Percentiles rank a stretch among this genome's conserved stretches.
Evolutionary conservation across 2,113 vertebrate genomes (phyloP).

Genomic region (Ivindomyrus marchei): DNA sequence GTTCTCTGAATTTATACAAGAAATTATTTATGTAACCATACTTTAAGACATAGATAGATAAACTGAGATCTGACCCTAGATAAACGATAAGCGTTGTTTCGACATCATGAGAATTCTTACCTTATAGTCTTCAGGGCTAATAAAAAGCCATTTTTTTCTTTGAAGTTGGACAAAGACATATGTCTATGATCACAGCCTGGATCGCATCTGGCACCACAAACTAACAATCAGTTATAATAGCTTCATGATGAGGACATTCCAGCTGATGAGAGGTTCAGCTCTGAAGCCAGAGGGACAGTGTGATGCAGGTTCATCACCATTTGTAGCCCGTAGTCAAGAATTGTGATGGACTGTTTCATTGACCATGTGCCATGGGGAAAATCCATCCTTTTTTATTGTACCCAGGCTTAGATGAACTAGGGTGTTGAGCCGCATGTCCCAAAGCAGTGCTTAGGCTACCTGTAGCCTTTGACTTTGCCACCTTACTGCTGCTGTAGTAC

Average conservation of each 20-base stretch:
- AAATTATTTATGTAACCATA: neutral
- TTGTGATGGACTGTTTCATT: conserved; percentile 12
- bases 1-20: neutral
- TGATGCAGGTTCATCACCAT: conserved; percentile 14
- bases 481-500: neutral
- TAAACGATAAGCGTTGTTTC: neutral
- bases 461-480: neutral
- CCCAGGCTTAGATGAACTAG: neutral
- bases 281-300: neutral
- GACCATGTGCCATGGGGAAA: neutral
- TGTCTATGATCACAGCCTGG: neutral
- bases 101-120: neutral
- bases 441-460: neutral
- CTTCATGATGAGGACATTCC: neutral
- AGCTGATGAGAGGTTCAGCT: neutral
- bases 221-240: conserved; percentile 10
- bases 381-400: conserved; percentile 9
- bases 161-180: neutral
- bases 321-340: neutral
- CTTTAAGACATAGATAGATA: neutral
- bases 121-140: neutral
- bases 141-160: neutral
- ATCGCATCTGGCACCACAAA: neutral
- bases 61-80: neutral
- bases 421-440: neutral